Evolutionary conservation across 2,888 invertebrate species (phyloP).

Genomic region (Acanthoscelides obtectus): DNA sequence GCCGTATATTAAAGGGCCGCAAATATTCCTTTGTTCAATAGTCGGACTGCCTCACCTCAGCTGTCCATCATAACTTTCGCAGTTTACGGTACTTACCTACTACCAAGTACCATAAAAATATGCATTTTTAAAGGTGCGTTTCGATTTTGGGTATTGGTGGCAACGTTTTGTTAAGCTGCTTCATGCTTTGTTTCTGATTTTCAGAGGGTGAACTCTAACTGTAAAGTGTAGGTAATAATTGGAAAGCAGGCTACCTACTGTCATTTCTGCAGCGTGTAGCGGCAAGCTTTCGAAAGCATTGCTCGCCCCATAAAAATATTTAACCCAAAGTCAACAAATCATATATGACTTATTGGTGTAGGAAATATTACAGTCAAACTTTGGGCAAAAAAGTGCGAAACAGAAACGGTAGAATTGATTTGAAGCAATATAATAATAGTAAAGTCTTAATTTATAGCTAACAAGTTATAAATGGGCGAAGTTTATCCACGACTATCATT

Average conservation of each 20-base stretch:
- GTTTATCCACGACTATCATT: no score
- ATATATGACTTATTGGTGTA: no score
- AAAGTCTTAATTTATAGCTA: no score
- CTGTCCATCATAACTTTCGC: neutral
- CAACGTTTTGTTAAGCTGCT: neutral
- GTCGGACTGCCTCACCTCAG: slow-evolving; percentile 1
- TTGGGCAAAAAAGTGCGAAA: no score
- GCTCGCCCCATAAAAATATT: no score
- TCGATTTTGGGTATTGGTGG: neutral
- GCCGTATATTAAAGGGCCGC: slow-evolving; percentile 1
- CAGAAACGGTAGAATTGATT: no score
- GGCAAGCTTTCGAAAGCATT: no score
- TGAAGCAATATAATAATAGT: no score
- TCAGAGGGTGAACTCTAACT: neutral
- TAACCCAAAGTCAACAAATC: no score
- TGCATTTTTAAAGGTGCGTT: neutral
- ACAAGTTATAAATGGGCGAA: no score
- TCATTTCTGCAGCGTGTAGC: no score
- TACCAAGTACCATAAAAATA: neutral
- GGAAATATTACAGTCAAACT: no score
- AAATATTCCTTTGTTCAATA: slow-evolving; percentile 1
- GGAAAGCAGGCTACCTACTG: neutral
- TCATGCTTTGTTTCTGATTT: neutral
- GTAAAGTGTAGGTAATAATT: neutral
- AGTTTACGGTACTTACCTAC: neutral